Percentiles rank a stretch among this genome's conserved stretches.
Conservation (phyloP, 2,797 vertebrate genomes). For the Limnodromus scolopaceus region DNA sequence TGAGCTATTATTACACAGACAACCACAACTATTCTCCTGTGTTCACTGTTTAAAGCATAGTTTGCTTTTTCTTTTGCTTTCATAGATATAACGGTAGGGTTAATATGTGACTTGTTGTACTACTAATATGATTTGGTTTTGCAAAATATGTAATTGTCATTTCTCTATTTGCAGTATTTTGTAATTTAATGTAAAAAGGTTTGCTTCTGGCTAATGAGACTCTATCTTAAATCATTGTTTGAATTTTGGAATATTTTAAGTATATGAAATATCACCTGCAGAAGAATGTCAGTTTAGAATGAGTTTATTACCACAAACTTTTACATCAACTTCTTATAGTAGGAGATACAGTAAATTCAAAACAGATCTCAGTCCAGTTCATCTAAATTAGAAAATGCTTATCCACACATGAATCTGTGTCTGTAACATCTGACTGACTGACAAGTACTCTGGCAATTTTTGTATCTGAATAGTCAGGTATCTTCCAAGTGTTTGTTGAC, state of each 20-base stretch:
- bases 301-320: background rate
- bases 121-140: background rate
- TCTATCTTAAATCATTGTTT: background rate
- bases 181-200: background rate
- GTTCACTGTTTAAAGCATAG: background rate
- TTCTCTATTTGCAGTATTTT: background rate
- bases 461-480: background rate
- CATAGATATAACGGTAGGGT: background rate
- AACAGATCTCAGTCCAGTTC: background rate
- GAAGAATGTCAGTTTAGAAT: background rate
- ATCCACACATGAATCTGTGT: background rate
- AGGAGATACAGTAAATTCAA: background rate
- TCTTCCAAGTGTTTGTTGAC: background rate
- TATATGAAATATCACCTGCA: background rate
- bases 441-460: background rate
- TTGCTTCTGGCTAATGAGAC: background rate
- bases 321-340: background rate
- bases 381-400: background rate
- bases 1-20: background rate
- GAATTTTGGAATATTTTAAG: background rate
- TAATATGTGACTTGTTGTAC: background rate
- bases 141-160: background rate
- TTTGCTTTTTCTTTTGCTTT: background rate
- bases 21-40: background rate
- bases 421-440: background rate